phyloP scores from a whole-genome alignment of 2,113 vertebrate species.

The Neolamprologus sp. region DNA sequence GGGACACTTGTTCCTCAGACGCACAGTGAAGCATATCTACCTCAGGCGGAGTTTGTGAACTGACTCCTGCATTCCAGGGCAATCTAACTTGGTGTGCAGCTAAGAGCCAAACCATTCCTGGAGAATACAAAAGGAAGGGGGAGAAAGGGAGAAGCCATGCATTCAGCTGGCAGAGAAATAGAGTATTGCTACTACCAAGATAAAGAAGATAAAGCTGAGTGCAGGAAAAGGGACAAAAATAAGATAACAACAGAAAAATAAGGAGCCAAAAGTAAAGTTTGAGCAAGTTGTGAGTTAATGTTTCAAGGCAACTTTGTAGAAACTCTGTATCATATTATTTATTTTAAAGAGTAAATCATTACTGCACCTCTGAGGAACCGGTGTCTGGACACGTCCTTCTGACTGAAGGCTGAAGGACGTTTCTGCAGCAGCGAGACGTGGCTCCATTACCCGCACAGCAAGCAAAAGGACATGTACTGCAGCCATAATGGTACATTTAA shows the following conservation, averaged over 20 bases:
- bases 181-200: neutral
- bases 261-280: neutral
- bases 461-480: neutral
- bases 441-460: conserved; percentile 22
- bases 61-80: conserved; percentile 13
- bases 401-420: conserved; percentile 20
- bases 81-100: conserved; percentile 14
- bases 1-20: conserved; percentile 9
- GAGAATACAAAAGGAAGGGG: neutral
- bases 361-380: neutral
- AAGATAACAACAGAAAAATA: neutral
- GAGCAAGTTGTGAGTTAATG: neutral
- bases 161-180: neutral
- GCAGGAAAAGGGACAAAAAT: neutral
- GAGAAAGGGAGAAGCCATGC: neutral
- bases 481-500: conserved; percentile 14
- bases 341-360: neutral
- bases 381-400: neutral
- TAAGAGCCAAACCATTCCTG: neutral
- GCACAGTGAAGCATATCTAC: conserved; percentile 17
- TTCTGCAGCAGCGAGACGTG: neutral
- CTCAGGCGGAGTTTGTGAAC: conserved; percentile 25
- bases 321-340: neutral
- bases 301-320: neutral
- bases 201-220: neutral